Evolutionary conservation across 2,113 vertebrate species (phyloP).

Genomic region (Rafetus swinhoei): DNA sequence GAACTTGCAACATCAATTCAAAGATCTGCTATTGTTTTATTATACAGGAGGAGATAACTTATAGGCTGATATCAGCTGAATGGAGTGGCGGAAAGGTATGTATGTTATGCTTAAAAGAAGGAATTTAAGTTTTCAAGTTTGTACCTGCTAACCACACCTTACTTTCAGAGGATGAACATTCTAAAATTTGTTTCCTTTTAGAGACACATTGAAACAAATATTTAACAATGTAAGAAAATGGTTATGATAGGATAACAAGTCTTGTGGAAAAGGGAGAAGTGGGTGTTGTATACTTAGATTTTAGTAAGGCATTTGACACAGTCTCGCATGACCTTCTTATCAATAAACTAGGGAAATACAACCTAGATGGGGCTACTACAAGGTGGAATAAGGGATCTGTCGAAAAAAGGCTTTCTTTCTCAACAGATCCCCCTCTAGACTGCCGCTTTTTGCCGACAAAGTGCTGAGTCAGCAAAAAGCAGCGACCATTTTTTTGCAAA

Average conservation of each 20-base stretch:
- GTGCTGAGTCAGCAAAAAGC: no score
- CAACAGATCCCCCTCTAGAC: no score
- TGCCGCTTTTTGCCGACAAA: no score
- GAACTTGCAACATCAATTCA: constrained; percentile 26
- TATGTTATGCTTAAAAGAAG: neutral
- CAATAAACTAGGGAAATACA: no score
- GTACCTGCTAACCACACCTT: neutral
- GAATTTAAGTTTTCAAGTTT: neutral
- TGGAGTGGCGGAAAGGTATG: neutral
- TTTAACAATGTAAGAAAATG: neutral
- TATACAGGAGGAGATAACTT: constrained; percentile 43
- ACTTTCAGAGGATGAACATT: neutral
- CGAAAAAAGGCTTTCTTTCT: no score
- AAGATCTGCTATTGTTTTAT: constrained; percentile 48
- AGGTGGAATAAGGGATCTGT: no score
- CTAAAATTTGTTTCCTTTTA: neutral
- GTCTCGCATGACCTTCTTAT: no score
- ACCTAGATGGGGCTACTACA: no score
- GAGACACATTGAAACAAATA: neutral
- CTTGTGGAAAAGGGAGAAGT: neutral
- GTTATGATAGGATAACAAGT: neutral
- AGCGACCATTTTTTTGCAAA: no score
- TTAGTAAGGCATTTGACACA: no score
- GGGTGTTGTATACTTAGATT: no score
- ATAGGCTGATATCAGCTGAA: constrained; percentile 4